These are phyloP conservation scores for Diogma glabrata DNA, from an alignment of 2,888 invertebrate species.

Conservation along the genomic window DNA sequence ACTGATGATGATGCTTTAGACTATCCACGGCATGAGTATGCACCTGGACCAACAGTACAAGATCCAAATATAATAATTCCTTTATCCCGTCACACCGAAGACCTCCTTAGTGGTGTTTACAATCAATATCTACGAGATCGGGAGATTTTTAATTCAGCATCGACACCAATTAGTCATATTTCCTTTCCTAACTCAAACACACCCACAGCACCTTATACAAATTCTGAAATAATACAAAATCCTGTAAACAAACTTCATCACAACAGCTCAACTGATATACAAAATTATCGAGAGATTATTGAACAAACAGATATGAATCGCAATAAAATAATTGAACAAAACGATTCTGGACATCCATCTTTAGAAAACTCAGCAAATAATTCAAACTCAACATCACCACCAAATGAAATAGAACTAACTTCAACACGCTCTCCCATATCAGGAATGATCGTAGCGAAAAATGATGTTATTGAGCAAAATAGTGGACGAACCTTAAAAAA, in stretches of 20 bases:
- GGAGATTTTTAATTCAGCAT: constrained; percentile 20
- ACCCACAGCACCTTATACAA: not conserved
- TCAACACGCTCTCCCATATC: too few species aligned
- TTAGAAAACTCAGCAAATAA: constrained; percentile 21
- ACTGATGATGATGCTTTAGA: constrained; percentile 24
- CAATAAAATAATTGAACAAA: constrained; percentile 18
- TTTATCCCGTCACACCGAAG: constrained; percentile 49
- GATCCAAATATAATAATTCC: constrained; percentile 44
- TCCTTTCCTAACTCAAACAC: constrained; percentile 20
- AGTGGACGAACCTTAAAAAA: constrained; percentile 17
- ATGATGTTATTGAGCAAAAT: constrained; percentile 2
- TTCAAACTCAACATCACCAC: constrained; percentile 19
- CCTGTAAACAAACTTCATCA: not conserved
- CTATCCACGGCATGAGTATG: constrained; percentile 24
- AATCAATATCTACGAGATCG: constrained; percentile 36
- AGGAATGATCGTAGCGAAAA: not conserved
- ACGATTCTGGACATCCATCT: constrained; percentile 25
- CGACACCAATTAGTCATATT: constrained; percentile 22
- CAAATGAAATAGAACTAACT: constrained; percentile 14
- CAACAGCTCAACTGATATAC: constrained; percentile 8
- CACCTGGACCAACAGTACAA: constrained; percentile 19
- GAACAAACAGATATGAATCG: too few species aligned
- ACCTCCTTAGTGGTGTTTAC: constrained; percentile 45
- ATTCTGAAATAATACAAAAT: too few species aligned
- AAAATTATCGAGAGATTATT: constrained; percentile 5